Evolutionary conservation across 2,113 vertebrate species (phyloP).

Genomic region (Mesitornis unicolor): DNA sequence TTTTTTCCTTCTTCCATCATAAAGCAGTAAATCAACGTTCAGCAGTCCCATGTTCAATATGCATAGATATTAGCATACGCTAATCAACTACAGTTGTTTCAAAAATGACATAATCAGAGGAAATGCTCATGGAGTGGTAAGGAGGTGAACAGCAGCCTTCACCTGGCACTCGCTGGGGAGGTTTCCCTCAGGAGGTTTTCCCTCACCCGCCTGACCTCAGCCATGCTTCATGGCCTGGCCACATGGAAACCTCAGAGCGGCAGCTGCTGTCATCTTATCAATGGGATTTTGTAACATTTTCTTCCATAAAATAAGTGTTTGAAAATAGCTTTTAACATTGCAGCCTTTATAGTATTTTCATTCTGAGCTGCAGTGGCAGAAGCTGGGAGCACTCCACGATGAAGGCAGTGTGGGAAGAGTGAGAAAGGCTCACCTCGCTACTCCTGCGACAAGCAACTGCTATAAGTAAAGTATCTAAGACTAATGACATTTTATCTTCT

Average conservation of each 20-base stretch:
- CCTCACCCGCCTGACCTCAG: no score
- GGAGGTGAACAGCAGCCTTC: neutral
- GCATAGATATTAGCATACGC: rapidly evolving
- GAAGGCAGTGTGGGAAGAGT: rapidly evolving
- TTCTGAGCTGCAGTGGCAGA: neutral
- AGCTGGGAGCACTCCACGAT: rapidly evolving
- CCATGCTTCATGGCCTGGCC: no score
- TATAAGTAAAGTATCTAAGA: rapidly evolving
- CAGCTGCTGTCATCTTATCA: rapidly evolving
- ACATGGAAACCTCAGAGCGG: rapidly evolving
- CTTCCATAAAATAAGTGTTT: neutral
- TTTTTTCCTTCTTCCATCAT: neutral
- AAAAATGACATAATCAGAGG: neutral
- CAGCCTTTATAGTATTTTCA: neutral
- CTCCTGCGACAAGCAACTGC: rapidly evolving
- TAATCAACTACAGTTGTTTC: neutral
- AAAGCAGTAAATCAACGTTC: neutral
- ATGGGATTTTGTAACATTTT: no score
- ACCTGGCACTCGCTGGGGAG: rapidly evolving
- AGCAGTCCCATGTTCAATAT: rapidly evolving
- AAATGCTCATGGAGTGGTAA: rapidly evolving
- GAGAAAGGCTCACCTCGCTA: rapidly evolving
- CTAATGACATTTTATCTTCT: rapidly evolving
- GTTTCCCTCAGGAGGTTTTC: rapidly evolving
- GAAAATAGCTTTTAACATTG: no score